Evolutionary conservation across 2,113 vertebrate genomes (phyloP), one percentile per base, ranked within the genome.

Genomic region (Ageneiosus marmoratus): DNA sequence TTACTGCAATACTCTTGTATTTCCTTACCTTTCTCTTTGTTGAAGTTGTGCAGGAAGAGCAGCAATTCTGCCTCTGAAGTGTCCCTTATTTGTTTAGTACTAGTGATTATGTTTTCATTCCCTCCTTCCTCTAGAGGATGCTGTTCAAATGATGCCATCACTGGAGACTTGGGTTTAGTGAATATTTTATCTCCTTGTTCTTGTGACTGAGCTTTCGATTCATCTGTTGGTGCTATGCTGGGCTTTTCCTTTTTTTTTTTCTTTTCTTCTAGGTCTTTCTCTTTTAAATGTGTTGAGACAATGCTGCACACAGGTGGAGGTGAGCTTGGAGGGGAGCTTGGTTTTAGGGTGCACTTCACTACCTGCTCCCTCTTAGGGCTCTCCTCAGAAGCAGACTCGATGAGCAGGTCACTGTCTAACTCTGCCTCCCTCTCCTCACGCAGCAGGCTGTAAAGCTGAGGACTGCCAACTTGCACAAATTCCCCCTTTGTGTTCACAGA

Each of bases 401-500:
- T 96, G 91, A 99, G 95, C 86, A 99, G 96, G 90, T 99, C 98
- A 0, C 96, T 99, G 94, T 99, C 98, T 0, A 99, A 96, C 94
- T 99, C 97, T 0, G 98, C 97, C 91, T 99, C 98, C 7, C 98
- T 94, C 89, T 99, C 98, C 89, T 99, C 97, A 55, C 97, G 91
- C 89, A 99, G 93, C 88, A 99, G 97, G 93, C 97, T 99, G 93
- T 99, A 99, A 93, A 96, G 0, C 0, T 96, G 95, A 0, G 94
- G 95, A 67, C 95, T 95, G 46, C 95, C 94, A 7, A 93, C 89
- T 46, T 95, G 95, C 84, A 96, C 92, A 8, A 96, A 95, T 84
- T 93, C 95, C 88, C 92, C 95, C 84, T 97, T 98, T 85, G 90
- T 88, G 5, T 94, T 93, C 44, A 89, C 87, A 37, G 91, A 82